A percentile compares a stretch with the other conserved stretches of the same genome.
Conservation (phyloP, 2,797 vertebrate species). For the Karalla daura region DNA sequence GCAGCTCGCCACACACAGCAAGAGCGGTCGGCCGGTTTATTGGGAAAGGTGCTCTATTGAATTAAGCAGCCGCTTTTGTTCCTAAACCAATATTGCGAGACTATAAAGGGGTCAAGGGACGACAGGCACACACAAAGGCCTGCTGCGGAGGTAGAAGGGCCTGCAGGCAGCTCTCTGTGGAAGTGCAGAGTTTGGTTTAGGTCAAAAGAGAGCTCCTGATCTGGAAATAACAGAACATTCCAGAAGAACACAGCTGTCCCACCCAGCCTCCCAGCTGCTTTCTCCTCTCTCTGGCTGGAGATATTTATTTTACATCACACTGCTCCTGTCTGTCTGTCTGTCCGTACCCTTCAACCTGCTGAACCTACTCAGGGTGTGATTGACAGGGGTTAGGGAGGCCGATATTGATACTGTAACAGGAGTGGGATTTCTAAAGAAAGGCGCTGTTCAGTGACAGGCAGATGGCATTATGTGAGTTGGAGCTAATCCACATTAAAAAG, state of each 20-base stretch:
- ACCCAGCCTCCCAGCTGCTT: slow-evolving; percentile 71
- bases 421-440: neutral
- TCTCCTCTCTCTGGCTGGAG: slow-evolving; percentile 21
- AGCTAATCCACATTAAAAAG: no score
- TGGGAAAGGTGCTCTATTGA: slow-evolving; percentile 75
- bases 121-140: slow-evolving; percentile 70
- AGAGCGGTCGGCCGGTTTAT: slow-evolving; percentile 58
- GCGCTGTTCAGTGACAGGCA: neutral
- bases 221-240: slow-evolving; percentile 85
- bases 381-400: slow-evolving; percentile 34
- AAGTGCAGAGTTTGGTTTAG: slow-evolving; percentile 82
- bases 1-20: slow-evolving; percentile 61
- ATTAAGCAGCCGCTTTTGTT: slow-evolving; percentile 72
- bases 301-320: no score
- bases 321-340: slow-evolving; percentile 30
- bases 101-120: slow-evolving; percentile 71
- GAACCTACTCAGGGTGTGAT: slow-evolving; percentile 28
- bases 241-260: slow-evolving; percentile 69
- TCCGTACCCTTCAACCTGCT: slow-evolving; percentile 6
- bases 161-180: slow-evolving; percentile 69
- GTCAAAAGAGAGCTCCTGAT: slow-evolving; percentile 85
- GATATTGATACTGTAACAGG: neutral
- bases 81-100: slow-evolving; percentile 73
- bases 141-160: slow-evolving; percentile 61
- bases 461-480: neutral